Evolutionary conservation across 2,797 vertebrate genomes (phyloP).

Genomic region (Bucorvus abyssinicus): DNA sequence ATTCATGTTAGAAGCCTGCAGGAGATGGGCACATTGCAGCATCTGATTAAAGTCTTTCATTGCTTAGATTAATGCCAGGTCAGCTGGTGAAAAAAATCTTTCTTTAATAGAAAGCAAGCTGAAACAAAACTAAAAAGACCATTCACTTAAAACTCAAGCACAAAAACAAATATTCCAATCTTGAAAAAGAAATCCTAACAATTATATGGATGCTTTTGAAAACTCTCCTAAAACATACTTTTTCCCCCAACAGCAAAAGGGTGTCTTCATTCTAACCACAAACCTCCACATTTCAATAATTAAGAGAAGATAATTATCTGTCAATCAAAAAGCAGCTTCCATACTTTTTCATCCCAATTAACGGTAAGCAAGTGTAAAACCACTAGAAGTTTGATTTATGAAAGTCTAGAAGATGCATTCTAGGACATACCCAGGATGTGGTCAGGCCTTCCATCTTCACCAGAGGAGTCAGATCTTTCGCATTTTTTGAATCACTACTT

Average conservation of each 20-base stretch:
- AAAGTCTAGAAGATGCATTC: not conserved
- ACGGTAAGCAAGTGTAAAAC: not conserved
- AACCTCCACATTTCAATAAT: not conserved
- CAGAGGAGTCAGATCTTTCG: not conserved
- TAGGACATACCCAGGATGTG: not conserved
- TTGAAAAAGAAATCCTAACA: not conserved
- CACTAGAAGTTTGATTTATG: not conserved
- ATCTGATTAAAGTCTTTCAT: slow-evolving; percentile 57
- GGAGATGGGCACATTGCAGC: slow-evolving; percentile 46
- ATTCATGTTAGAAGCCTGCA: slow-evolving; percentile 35
- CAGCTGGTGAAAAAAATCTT: slow-evolving; percentile 31
- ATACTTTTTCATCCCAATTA: not conserved
- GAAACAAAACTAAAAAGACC: slow-evolving; percentile 21
- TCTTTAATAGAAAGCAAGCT: slow-evolving; percentile 30
- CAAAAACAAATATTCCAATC: not conserved
- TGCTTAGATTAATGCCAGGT: slow-evolving; percentile 41
- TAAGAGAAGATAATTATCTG: not conserved
- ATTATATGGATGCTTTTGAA: not conserved
- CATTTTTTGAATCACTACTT: not conserved
- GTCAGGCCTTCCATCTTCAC: not conserved
- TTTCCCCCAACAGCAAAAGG: not conserved
- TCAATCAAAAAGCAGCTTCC: not conserved
- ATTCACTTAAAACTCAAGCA: not conserved
- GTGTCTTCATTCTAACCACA: not conserved
- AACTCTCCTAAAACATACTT: not conserved